Evolutionary conservation across 2,797 vertebrate species (phyloP), one percentile per base, ranked within the genome.

Genomic region (Ctenopoma kingsleyae): DNA sequence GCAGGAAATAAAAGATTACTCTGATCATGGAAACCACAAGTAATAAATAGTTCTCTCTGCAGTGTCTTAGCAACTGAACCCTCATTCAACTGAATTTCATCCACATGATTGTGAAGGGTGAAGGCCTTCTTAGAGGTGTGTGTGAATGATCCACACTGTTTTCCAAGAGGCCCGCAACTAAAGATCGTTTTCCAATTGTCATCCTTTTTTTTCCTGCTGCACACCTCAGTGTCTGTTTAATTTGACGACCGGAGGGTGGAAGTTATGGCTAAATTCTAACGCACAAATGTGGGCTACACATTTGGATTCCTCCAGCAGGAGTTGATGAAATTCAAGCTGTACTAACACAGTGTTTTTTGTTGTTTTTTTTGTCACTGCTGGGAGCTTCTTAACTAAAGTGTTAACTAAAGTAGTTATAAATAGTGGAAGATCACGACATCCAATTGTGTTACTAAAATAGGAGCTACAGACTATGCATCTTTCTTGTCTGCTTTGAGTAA

Each of bases 371-470:
- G 50, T 38, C 38, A 17, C 25, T 2, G 0, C 35, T 35, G 11
- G 53, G 65, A 55, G 67, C 11, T 69, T 40, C 58, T 71, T 55
- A 53, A 16, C 38, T 46, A 36, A 30, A n/a, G n/a, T 32, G 66
- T 50, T 41, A 27, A 67, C 52, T 50, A 15, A 65, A 59, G 48
- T 13, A 53, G 36, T 59, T 32, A 57, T 56, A 43, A 67, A 51
- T 46, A 57, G 74, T 43, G 32, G 58, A 8, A 55, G 36, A 58
- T 44, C 44, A 6, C 38, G 30, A 38, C 53, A 50, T 12, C 16
- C 13, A 8, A 48, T 70, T 50, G 56, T 67, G 43, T 44, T 53
- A 23, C 81, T 55, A 68, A 83, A 89, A 73, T 65, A 62, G 50
- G 41, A 81, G 20, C 63, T 32, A 55, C 38, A 1, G 40, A 40